Base-by-base conservation (phyloP, 2,797 vertebrate species). In the Spinibarbus caldwelli region DNA sequence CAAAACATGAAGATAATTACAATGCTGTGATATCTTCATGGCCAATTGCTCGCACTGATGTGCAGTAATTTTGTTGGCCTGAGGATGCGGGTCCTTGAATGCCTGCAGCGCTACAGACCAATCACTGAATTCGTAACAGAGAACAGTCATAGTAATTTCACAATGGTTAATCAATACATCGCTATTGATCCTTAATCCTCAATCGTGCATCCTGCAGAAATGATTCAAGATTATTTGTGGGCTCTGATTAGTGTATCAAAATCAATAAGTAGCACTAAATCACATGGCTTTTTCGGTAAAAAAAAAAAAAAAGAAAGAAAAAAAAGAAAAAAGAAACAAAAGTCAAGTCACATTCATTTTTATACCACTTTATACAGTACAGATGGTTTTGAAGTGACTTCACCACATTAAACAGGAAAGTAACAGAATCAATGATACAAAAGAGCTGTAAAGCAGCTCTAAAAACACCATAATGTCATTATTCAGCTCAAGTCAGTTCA, bases 21-120 rank as follows among this genome's bases (percentile, higher is more conserved):
- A 86, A 80, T 87, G 89, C 89, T 87, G 90, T 92, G 91, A 93
- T 94, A 93, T 93, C 94, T 94, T 95, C 93, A 95, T 86, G 93
- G 86, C 89, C 93, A 96, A 94, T 95, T 95, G 93, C 91, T 92
- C 91, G 87, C 86, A 92, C 92, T 94, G 94, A 95, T 95, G 93
- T 92, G 91, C 89, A 90, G 94, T 94, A 95, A 95, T 95, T 95
- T 93, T 87, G 71, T 90, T 94, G 93, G 94, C 94, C 92, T 86
- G 86, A 76, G 88, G 90, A 92, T 68, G 86, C 84, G 62, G 87
- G 90, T 89, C 89, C 86, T 19, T 86, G 29, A 77, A 91, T 17
- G 41, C 87, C 15, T 86, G 83, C 87, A 90, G 91, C 91, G 91
- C 92, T 92, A 90, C 43, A 83, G 76, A 86, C 59, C 84, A 83